These are phyloP conservation scores for Cyprinella venusta DNA, from an alignment of 2,797 vertebrate species.

Conservation along the genomic window DNA sequence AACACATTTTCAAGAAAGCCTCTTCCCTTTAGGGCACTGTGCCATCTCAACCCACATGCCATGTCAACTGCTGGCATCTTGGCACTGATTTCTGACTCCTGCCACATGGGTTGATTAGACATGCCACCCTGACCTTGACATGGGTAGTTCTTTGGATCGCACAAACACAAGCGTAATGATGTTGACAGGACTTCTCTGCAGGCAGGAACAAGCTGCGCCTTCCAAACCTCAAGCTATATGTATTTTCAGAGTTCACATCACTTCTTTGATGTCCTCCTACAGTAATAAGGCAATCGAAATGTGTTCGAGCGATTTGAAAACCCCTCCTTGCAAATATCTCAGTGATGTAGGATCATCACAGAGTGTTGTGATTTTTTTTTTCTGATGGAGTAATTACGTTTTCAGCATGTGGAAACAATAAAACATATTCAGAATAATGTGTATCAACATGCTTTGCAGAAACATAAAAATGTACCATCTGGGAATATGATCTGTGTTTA, in stretches of 20 bases:
- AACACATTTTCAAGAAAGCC: constrained; percentile 16
- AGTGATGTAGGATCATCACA: background rate
- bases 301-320: constrained; percentile 20
- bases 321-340: background rate
- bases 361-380: background rate
- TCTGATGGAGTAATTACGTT: constrained; percentile 20
- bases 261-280: constrained; percentile 8
- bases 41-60: constrained; percentile 38
- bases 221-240: background rate
- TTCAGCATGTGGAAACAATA: constrained; percentile 40
- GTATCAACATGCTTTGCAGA: background rate
- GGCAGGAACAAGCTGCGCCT: constrained; percentile 11
- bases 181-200: constrained; percentile 37
- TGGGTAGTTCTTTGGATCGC: constrained; percentile 18
- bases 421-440: constrained; percentile 31
- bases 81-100: constrained; percentile 39
- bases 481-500: background rate
- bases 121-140: constrained; percentile 45
- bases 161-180: constrained; percentile 21
- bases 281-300: constrained; percentile 25
- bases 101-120: constrained; percentile 35
- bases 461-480: constrained; percentile 14
- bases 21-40: constrained; percentile 24
- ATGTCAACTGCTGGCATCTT: constrained; percentile 28
- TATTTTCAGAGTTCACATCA: constrained; percentile 3